phyloP scores from a whole-genome alignment of 2,113 vertebrate genomes.

The Channa argus region DNA sequence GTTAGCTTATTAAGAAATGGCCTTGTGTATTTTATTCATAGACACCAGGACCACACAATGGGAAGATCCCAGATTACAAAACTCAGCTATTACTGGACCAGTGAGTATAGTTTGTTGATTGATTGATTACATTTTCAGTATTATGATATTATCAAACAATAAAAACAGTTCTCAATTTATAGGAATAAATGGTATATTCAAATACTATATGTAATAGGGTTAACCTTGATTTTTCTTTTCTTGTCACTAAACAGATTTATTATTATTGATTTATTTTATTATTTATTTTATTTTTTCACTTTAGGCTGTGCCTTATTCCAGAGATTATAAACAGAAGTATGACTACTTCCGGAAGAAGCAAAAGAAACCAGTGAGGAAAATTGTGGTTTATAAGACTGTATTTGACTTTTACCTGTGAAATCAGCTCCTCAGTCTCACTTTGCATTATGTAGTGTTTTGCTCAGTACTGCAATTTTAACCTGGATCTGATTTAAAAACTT shows the following conservation, averaged over 20 bases:
- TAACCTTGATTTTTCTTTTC: conserved; percentile 10
- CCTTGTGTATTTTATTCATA: conserved; percentile 60
- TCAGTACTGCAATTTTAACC: neutral
- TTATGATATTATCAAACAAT: neutral
- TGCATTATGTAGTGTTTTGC: neutral
- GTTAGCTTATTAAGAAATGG: neutral
- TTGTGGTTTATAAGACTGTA: neutral
- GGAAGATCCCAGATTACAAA: conserved; percentile 97
- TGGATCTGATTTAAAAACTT: neutral
- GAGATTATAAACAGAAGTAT: conserved; percentile 99
- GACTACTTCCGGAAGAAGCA: conserved; percentile 98
- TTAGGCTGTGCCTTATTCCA: conserved; percentile 98
- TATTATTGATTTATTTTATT: no score
- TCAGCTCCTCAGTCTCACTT: neutral
- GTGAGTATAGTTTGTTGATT: conserved; percentile 82
- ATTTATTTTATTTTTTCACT: conserved; percentile 25
- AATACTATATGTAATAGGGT: neutral
- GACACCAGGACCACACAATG: conserved; percentile 96
- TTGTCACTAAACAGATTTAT: conserved; percentile 19
- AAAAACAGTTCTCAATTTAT: neutral
- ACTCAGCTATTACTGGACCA: conserved; percentile 93
- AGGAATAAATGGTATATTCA: neutral
- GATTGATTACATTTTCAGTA: neutral
- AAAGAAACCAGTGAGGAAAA: conserved; percentile 91
- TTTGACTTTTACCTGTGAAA: neutral